Conservation (phyloP, 2,797 vertebrate genomes). For the Alcedo atthis region DNA sequence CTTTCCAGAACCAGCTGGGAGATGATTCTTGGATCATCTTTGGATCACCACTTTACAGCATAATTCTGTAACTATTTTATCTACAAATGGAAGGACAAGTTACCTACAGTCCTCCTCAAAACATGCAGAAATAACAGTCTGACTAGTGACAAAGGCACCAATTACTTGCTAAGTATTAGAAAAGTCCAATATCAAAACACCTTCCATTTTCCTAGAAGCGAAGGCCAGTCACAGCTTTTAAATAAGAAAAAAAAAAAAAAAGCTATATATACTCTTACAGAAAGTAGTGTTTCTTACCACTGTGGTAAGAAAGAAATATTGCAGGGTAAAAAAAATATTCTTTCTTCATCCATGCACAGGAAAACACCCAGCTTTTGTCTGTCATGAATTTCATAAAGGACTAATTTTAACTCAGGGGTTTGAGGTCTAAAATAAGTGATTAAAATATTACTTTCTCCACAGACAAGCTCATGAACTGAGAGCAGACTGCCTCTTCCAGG, state of each 20-base stretch:
- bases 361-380: not conserved
- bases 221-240: not conserved
- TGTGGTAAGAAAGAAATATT: not conserved
- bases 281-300: not conserved
- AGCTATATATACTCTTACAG: not conserved
- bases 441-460: not conserved
- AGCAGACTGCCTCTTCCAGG: not conserved
- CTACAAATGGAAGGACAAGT: not conserved
- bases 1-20: not conserved
- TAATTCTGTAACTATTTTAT: not conserved
- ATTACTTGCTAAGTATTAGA: not conserved
- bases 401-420: not conserved
- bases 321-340: not conserved
- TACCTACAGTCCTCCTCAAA: not conserved
- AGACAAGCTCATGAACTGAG: not conserved
- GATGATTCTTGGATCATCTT: not conserved
- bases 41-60: not conserved
- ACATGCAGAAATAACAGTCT: not conserved
- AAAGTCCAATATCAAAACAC: not conserved
- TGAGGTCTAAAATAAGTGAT: not conserved
- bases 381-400: not conserved
- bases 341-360: not conserved
- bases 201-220: not conserved
- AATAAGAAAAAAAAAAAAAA: not conserved
- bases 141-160: not conserved